Conservation (phyloP, 35 echinoderm and acorn worm genomes). For the Apostichopus japonicus region DNA sequence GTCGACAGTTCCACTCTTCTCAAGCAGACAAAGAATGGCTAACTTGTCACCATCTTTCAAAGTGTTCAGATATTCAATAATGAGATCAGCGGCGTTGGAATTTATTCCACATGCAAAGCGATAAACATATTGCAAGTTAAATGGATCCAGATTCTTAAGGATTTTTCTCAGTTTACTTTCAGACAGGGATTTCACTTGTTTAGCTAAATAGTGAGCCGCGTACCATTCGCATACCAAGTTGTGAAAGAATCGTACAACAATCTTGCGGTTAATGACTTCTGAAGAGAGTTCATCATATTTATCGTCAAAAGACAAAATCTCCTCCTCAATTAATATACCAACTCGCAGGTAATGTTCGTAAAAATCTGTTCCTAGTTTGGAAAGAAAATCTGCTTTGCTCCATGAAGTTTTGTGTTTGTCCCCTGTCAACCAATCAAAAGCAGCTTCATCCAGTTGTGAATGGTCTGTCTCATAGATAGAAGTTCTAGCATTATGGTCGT, state of each 20-base stretch:
- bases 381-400: background rate
- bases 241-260: constrained; percentile 13
- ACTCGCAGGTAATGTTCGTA: constrained; percentile 21
- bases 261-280: background rate
- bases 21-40: background rate
- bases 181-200: background rate
- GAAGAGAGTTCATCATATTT: background rate
- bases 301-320: background rate
- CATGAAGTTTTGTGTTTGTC: background rate
- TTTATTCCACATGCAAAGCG: constrained; percentile 33
- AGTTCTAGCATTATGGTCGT: background rate
- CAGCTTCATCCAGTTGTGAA: background rate
- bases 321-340: constrained; percentile 25
- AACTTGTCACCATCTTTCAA: background rate
- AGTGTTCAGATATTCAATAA: constrained; percentile 22
- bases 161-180: too few species aligned
- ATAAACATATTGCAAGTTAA: constrained; percentile 38
- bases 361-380: background rate
- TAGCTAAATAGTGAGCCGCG: background rate
- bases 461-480: background rate
- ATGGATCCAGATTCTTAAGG: constrained; percentile 15
- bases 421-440: background rate
- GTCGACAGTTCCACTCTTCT: background rate
- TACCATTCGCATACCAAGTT: constrained; percentile 34
- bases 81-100: background rate